phyloP scores from a whole-genome alignment of 2,113 vertebrate genomes.

The Thomomys bottae region DNA sequence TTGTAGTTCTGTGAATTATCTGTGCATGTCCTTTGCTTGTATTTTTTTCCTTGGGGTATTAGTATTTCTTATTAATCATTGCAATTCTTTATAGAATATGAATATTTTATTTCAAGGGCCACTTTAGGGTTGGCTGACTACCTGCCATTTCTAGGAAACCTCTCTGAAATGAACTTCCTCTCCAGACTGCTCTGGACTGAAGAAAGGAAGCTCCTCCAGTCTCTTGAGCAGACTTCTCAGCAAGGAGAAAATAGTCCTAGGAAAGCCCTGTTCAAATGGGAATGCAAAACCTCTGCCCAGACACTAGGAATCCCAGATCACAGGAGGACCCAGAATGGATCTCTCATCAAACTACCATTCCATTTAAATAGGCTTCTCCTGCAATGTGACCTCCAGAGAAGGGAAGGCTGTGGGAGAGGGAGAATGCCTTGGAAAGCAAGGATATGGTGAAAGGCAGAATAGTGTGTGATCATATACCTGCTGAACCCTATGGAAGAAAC shows the following conservation, averaged over 20 bases:
- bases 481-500: fast-evolving
- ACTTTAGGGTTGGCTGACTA: constrained; percentile 15
- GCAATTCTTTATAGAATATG: neutral
- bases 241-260: neutral
- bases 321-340: neutral
- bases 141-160: neutral
- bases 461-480: fast-evolving
- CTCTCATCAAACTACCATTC: neutral
- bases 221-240: neutral
- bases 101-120: constrained; percentile 49
- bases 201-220: neutral
- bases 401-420: neutral
- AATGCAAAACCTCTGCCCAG: neutral
- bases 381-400: neutral
- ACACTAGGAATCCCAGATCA: neutral
- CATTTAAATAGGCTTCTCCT: neutral
- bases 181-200: neutral
- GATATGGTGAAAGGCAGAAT: no score
- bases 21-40: neutral
- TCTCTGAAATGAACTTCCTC: neutral
- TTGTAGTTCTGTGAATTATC: neutral
- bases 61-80: constrained; percentile 31
- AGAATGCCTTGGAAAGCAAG: neutral
- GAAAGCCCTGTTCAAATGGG: neutral
- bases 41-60: constrained; percentile 12